Base-by-base conservation (phyloP, 2,888 invertebrate genomes). In the Troglohyphantes excavatus region DNA sequence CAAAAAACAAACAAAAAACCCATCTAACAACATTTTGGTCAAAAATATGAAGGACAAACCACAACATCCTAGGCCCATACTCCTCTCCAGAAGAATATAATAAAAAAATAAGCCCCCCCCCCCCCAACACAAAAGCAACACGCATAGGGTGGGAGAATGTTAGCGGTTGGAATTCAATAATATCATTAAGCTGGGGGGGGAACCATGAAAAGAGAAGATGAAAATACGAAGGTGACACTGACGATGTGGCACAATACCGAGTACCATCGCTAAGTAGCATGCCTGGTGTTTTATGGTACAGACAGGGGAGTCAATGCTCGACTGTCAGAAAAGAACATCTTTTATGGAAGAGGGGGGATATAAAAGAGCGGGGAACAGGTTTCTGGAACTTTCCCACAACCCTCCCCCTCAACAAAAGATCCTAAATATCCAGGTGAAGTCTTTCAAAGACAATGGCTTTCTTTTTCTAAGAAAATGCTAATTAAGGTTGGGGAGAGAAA, bases 41-140 rank as follows among this genome's bases (percentile, higher is more conserved):
- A 70, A 73, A 87, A 81, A 87, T 81, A 87, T 87, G 81, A 87
- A 87, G 43, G 65, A 81, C 78, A 81, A 81, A 87, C 73, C 87
- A 46, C 79, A 81, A 73, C 73, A 84, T 81, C 43, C 63, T 27
- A 73, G 67, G 72, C 81, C 65, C 81, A 23, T 13, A 29, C 27
- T 27, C 27, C 67, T 67, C 17, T 33, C 65, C 26, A 13, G n/a
- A 17, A 59, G 59, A 65, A 43, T 72, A 72, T 5, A 53, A 53
- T 17, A 53, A 53, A 53, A 53, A 46, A 46, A 46, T 17, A 53
- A 53, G 17, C 5, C 53, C 46, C 46, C 68, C 46, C 68, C 39
- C 68, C 17, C n/a, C 27, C 13, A 27, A 19, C 68, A 27, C 53
- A 19, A 27, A 75, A 65, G 53, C 87, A 67, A 5, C n/a, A n/a